A percentile compares a stretch with the other conserved stretches of the same genome.
phyloP scores from a whole-genome alignment of 2,797 vertebrate genomes.

The Neostethus bicornis region DNA sequence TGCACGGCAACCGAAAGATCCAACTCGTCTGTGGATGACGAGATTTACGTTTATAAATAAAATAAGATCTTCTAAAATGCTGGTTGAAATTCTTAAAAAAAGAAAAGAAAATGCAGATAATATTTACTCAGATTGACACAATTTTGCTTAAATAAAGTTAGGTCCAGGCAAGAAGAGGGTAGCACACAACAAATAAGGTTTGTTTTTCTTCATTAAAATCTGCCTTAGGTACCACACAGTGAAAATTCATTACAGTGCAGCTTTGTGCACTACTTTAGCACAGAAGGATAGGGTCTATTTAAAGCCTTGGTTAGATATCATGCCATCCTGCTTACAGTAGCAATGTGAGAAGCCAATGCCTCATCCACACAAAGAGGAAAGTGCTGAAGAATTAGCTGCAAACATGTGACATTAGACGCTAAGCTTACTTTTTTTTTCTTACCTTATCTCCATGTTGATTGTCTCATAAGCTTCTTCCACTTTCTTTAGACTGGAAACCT shows the following conservation, averaged over 20 bases:
- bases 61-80: constrained; percentile 28
- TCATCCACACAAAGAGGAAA: constrained; percentile 18
- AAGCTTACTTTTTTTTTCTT: constrained; percentile 31
- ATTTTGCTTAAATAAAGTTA: constrained; percentile 28
- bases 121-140: constrained; percentile 22
- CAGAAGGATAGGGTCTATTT: constrained; percentile 65
- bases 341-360: constrained; percentile 37
- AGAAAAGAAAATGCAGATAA: constrained; percentile 24
- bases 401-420: constrained; percentile 9
- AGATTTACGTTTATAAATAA: constrained; percentile 17
- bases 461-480: constrained; percentile 73
- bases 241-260: constrained; percentile 67
- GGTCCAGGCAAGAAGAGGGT: constrained; percentile 40
- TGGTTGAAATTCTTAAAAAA: constrained; percentile 14
- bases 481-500: constrained; percentile 70
- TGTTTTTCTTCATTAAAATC: constrained; percentile 74
- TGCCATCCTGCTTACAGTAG: constrained; percentile 37
- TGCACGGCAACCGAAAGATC: background rate
- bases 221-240: constrained; percentile 62
- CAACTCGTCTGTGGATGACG: constrained; percentile 16
- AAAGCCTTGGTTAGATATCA: constrained; percentile 50
- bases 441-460: constrained; percentile 76
- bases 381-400: constrained; percentile 22
- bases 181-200: constrained; percentile 54
- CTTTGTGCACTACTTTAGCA: constrained; percentile 46